Evolutionary conservation across 2,797 vertebrate species (phyloP), one percentile per base, ranked within the genome.

Genomic region (Glossophaga mutica): DNA sequence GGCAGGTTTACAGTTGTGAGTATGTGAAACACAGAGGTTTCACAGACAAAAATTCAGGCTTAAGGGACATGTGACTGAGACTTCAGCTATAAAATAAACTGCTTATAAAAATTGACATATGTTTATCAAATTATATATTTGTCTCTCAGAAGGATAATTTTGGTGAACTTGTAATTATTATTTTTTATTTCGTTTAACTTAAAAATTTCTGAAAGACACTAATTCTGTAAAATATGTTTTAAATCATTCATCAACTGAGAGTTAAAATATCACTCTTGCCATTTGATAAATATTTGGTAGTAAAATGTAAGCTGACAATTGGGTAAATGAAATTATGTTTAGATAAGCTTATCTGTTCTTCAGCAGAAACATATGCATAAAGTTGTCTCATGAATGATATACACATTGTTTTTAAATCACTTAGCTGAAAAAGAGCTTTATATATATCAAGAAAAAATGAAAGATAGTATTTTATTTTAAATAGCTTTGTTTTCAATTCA

Each of bases 141-240:
- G 65, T 46, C 24, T 82, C 39, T 29, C 4, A 81, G 71, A 82
- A 68, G 9, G 5, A 29, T 12, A 11, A 42, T 77, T 81, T 68
- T 67, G 6, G 9, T 67, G 67, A 82, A 87, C 16, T 57, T 96
- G 5, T 73, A 68, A 85, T 32, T 52, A n/a, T 89, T 92, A 22
- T 24, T 91, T 93, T 95, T 74, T 12, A 74, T 87, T 92, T 90
- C 77, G 85, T 24, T 4, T 83, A 44, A 76, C 65, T 86, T 81
- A 57, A 65, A 90, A 92, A 57, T 67, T 79, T 1, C 29, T 73
- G 29, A 48, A 93, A 73, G 5, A 73, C 15, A 73, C 34, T 50
- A 55, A 87, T 88, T 79, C 21, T 82, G 34, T 37, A 59, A 95
- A 83, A 62, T 26, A 37, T 22, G 18, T 67, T 90, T 79, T 85